phyloP scores from a whole-genome alignment of 1,140 invertebrate species.

The Apis laboriosa region DNA sequence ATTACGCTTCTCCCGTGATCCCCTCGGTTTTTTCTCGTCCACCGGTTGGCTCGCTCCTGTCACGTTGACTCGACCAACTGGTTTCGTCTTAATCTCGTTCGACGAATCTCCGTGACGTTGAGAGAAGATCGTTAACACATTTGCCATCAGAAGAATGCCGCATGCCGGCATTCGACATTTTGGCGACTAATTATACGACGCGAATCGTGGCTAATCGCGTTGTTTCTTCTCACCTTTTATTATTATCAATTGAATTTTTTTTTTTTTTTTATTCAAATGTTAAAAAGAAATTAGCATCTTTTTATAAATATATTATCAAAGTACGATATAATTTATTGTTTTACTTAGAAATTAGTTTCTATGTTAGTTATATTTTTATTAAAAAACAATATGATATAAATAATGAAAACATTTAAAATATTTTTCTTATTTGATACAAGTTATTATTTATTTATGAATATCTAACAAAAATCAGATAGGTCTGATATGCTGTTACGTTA shows the following conservation, averaged over 20 bases:
- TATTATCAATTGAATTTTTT: not conserved
- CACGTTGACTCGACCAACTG: constrained; percentile 53
- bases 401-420: no score
- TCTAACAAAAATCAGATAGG: no score
- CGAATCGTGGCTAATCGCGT: not conserved
- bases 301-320: no score
- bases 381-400: no score
- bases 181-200: constrained; percentile 28
- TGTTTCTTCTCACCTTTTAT: not conserved
- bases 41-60: constrained; percentile 37
- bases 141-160: constrained; percentile 22
- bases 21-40: constrained; percentile 10
- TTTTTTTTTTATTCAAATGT: no score
- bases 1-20: constrained; percentile 35
- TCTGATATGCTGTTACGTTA: no score
- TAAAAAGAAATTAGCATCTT: no score
- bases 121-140: constrained; percentile 41
- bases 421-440: no score
- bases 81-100: constrained; percentile 70
- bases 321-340: no score
- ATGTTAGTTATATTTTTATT: no score
- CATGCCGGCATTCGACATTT: constrained; percentile 19
- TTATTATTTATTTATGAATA: no score
- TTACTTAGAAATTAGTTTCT: no score
- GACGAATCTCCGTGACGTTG: constrained; percentile 58